Percentiles rank a stretch among this genome's conserved stretches.
phyloP scores from a whole-genome alignment of 1,140 invertebrate species.

The Brachionus manjavacas region DNA sequence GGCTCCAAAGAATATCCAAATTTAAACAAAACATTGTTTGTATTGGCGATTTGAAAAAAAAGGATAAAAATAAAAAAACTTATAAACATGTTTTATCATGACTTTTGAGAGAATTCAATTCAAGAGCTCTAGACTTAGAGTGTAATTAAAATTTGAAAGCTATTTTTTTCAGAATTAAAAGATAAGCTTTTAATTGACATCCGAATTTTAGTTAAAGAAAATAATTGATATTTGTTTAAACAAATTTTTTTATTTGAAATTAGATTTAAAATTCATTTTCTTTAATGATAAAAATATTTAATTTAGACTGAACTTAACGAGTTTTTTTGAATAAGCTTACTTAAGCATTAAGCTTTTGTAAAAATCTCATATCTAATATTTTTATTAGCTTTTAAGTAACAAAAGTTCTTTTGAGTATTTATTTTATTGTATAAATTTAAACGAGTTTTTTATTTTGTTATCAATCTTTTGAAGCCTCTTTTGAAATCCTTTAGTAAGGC shows the following conservation, averaged over 20 bases:
- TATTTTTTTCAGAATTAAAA: neutral
- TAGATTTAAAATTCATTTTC: neutral
- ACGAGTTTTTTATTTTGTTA: neutral
- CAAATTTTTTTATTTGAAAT: neutral
- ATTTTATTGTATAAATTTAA: neutral
- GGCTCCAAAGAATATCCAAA: neutral
- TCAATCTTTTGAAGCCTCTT: neutral
- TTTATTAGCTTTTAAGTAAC: neutral
- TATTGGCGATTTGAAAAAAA: neutral
- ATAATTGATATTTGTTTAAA: neutral
- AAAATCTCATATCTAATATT: neutral
- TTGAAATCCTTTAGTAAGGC: neutral
- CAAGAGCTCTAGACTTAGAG: neutral
- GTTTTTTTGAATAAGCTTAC: neutral
- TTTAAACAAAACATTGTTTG: neutral
- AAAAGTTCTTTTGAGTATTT: neutral
- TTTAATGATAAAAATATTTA: neutral
- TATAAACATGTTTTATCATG: neutral
- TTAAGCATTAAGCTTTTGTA: neutral
- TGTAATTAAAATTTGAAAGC: neutral
- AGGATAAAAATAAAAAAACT: neutral
- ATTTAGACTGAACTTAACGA: neutral
- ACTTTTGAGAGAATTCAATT: neutral
- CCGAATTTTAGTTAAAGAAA: neutral
- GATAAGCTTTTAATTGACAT: neutral